Conservation (phyloP, 2,888 invertebrate species). For the Drosophila austrosaltans region DNA sequence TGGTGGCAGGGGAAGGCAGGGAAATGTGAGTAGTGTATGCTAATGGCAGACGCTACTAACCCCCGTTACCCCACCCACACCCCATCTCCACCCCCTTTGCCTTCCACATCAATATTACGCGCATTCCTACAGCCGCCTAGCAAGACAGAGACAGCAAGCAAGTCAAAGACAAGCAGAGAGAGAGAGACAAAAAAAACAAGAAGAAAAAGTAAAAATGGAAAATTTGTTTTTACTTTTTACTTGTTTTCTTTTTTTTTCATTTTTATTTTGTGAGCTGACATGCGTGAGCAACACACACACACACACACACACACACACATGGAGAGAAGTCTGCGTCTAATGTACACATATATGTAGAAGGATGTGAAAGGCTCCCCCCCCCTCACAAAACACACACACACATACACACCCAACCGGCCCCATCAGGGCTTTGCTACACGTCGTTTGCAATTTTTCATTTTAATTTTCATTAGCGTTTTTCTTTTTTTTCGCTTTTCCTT, state of each 20-base stretch:
- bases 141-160: conserved; percentile 1
- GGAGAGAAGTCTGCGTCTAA: conserved; percentile 63
- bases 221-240: conserved; percentile 56
- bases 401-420: not conserved
- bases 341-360: conserved; percentile 57
- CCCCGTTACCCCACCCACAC: conserved; percentile 12
- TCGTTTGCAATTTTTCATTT: conserved; percentile 83
- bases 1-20: conserved; percentile 23
- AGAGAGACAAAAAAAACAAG: conserved; percentile 27
- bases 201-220: conserved; percentile 59
- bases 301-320: conserved; percentile 31
- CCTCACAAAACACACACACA: not conserved
- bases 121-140: conserved; percentile 8
- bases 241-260: conserved; percentile 9
- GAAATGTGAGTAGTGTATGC: conserved; percentile 76
- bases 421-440: conserved; percentile 63
- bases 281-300: conserved; percentile 42
- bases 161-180: not conserved
- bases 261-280: conserved; percentile 38
- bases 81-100: conserved; percentile 10
- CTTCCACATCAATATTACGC: conserved; percentile 1
- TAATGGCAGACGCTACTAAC: conserved; percentile 67
- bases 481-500: conserved; percentile 29
- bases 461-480: conserved; percentile 83
- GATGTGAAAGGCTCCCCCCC: conserved; percentile 22